Conservation (phyloP, 1,140 invertebrate genomes). For the Sitodiplosis mosellana region DNA sequence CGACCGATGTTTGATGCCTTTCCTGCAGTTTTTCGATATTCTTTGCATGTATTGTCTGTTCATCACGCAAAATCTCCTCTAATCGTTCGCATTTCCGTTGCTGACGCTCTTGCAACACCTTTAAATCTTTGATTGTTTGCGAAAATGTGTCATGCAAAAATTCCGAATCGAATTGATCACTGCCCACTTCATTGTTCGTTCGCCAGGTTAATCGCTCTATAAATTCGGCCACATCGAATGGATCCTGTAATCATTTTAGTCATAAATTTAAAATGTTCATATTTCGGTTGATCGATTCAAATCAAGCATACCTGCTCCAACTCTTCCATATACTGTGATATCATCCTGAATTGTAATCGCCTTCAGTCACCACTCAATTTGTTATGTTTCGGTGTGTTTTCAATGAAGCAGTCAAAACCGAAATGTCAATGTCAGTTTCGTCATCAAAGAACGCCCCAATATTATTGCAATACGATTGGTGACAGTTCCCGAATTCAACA, state of each 20-base stretch:
- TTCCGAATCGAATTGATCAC: constrained; percentile 54
- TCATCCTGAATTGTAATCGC: constrained; percentile 38
- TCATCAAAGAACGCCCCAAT: too few species aligned
- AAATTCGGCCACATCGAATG: constrained; percentile 93
- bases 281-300: not conserved
- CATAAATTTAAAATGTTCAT: constrained; percentile 3
- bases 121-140: constrained; percentile 65
- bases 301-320: constrained; percentile 43
- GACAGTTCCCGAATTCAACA: too few species aligned
- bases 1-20: constrained; percentile 64
- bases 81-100: constrained; percentile 75
- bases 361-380: too few species aligned
- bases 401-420: too few species aligned
- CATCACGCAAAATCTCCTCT: constrained; percentile 65
- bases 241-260: constrained; percentile 40
- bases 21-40: constrained; percentile 71
- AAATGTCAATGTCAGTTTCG: too few species aligned
- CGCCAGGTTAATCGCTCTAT: constrained; percentile 91
- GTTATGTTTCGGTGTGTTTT: too few species aligned
- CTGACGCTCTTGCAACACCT: constrained; percentile 63
- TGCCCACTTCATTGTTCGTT: constrained; percentile 59
- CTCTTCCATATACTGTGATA: constrained; percentile 69
- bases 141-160: constrained; percentile 80
- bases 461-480: too few species aligned
- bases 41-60: constrained; percentile 65